Base-by-base conservation (phyloP, 2,888 invertebrate genomes). In the Tortricodes alternella region DNA sequence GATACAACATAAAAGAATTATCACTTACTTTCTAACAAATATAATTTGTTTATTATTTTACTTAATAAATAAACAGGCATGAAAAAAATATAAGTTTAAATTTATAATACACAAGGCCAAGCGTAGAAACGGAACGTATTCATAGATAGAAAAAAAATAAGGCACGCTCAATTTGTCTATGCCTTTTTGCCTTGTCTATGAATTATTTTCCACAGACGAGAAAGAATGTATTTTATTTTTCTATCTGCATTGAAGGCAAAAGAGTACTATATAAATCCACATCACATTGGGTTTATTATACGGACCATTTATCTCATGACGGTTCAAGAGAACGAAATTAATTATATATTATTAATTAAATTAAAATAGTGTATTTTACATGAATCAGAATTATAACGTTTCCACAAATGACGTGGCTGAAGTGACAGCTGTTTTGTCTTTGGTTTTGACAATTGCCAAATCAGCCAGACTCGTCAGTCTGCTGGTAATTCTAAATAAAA, bases 361-460 rank as follows among this genome's bases (percentile, higher is more conserved):
- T 24, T 9, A 9, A n/a, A 29, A 7, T 29, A n/a, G 7, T 16
- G 1, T 27, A n/a, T 8, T 8, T 6, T 1, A 18, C 11, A 35
- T 37, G 9, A 15, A 39, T 35, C 8, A 1, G 1, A 27, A 39
- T 34, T 51, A 62, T 63, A 77, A 73, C 77, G 83, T 87, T 73
- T 78, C 65, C 73, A 65, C 75, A 86, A 88, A 86, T 91, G 91
- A 91, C 91, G 91, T 91, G 91, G 91, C 91, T 57, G 57, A 59
- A 63, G 64, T 89, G 90, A 90, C 90, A 89, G 86, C 76, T 78
- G 73, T 69, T 73, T 77, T 76, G 78, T 88, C 85, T 84, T 79
- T 85, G 85, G 68, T 64, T 75, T 68, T 85, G 85, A 86, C 88
- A 80, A 80, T 86, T 87, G 89, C 89, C 90, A 89, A 89, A 89